A percentile compares a stretch with the other conserved stretches of the same genome.
Evolutionary conservation across 2,113 vertebrate genomes (phyloP).

Genomic region (Megatriorchis doriae): DNA sequence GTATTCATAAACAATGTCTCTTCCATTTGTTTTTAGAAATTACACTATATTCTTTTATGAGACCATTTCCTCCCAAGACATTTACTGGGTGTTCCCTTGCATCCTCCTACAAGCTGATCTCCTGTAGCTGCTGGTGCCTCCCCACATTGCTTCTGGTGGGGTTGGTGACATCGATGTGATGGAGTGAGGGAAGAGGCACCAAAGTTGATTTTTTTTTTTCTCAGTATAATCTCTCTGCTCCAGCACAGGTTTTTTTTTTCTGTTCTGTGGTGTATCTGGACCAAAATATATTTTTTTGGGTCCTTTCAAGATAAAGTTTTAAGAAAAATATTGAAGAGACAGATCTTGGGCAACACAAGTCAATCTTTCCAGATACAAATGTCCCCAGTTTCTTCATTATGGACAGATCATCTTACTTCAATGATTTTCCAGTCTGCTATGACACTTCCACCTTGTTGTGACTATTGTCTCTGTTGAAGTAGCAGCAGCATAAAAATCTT

Average conservation of each 20-base stretch:
- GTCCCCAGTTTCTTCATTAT: not conserved
- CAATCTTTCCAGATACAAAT: not conserved
- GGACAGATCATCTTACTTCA: not conserved
- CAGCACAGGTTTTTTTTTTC: not conserved
- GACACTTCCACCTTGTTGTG: not conserved
- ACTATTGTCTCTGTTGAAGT: not conserved
- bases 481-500: not conserved
- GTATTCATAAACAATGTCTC: not conserved
- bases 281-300: not conserved
- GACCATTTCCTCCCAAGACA: not conserved
- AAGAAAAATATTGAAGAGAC: not conserved
- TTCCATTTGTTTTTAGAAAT: not conserved
- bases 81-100: not conserved
- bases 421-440: not conserved
- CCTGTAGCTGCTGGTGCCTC: not conserved
- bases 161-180: not conserved
- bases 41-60: not conserved
- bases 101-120: not conserved
- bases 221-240: not conserved
- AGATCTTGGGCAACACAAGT: not conserved
- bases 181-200: not conserved
- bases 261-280: not conserved
- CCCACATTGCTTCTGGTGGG: not conserved
- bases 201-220: not conserved
- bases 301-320: not conserved